Base-by-base conservation (phyloP, 2,888 invertebrate species). In the Drosophila lacicola region DNA sequence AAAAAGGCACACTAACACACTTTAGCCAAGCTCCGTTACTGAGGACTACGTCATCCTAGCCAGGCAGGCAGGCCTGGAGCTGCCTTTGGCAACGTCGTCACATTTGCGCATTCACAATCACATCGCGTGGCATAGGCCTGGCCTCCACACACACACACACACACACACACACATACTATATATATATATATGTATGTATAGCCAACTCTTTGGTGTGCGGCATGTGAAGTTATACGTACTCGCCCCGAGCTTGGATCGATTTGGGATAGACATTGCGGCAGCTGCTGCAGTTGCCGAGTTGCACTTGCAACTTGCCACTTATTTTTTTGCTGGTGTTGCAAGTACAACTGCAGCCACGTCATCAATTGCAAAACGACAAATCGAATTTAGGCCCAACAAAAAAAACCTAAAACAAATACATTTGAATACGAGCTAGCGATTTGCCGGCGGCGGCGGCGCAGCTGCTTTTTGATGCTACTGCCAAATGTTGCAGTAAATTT, bases 401-500 rank as follows among this genome's bases (percentile, higher is more conserved):
- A 2, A 8, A 17, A 1, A 17, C 17, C 29, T 8, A 8, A 29
- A 29, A 29, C 8, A 29, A 8, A 29, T 29, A 29, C 29, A 29
- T 29, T 29, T 29, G 29, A 29, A 29, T 29, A 29, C 29, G 29
- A 29, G 29, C 29, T 2, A 8, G 29, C 29, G 2, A 29, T 29
- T 29, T 56, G 74, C 73, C 68, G 60, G 29, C 53, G 53, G 55
- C 41, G 17, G 17, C 17, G 17, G 17, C 17, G 61, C 49, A 37
- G 11, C n/a, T n/a, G 11, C 29, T 33, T 54, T 46, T 76, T 69
- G 70, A 64, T 63, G 74, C 60, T 25, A 34, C 55, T 78, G 75
- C 67, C 80, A 84, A 87, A 88, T 84, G 82, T 89, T 86, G 89
- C 89, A 89, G 85, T 76, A 70, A 82, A 80, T 87, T 88, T 87